phyloP scores from a whole-genome alignment of 2,113 vertebrate genomes.

The Notothenia rossii region DNA sequence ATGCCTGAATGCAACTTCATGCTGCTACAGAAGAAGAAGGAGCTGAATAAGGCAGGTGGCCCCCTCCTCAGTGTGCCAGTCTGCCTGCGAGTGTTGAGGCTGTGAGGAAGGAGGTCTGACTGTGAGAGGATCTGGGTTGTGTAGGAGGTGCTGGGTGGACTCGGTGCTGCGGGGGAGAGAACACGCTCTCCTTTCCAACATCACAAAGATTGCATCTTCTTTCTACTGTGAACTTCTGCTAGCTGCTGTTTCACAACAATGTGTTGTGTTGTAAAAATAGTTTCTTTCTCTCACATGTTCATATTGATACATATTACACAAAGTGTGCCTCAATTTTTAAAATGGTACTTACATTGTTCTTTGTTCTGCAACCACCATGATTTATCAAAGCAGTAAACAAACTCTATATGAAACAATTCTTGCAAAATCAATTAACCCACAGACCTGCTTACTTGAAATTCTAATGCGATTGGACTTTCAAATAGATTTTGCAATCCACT shows the following conservation, averaged over 20 bases:
- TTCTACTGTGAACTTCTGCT: constrained; percentile 70
- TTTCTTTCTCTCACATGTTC: constrained; percentile 12
- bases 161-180: constrained; percentile 74
- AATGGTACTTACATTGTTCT: constrained; percentile 3
- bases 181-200: constrained; percentile 59
- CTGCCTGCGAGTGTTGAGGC: constrained; percentile 56
- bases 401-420: constrained; percentile 17
- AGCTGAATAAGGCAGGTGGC: constrained; percentile 56
- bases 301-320: constrained; percentile 3
- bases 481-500: constrained; percentile 69
- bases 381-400: constrained; percentile 14
- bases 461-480: constrained; percentile 46
- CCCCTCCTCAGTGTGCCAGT: constrained; percentile 50
- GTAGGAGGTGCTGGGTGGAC: constrained; percentile 79
- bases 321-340: neutral
- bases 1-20: constrained; percentile 36
- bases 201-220: constrained; percentile 53
- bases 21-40: constrained; percentile 14
- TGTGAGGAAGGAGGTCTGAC: constrained; percentile 58
- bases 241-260: constrained; percentile 57
- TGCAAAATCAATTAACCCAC: constrained; percentile 59
- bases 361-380: neutral
- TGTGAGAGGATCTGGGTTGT: constrained; percentile 77
- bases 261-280: constrained; percentile 58
- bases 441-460: constrained; percentile 27